Percentiles rank a stretch among this genome's conserved stretches.
Conservation (phyloP, 2,113 vertebrate species). For the Kobus ellipsiprymnus region DNA sequence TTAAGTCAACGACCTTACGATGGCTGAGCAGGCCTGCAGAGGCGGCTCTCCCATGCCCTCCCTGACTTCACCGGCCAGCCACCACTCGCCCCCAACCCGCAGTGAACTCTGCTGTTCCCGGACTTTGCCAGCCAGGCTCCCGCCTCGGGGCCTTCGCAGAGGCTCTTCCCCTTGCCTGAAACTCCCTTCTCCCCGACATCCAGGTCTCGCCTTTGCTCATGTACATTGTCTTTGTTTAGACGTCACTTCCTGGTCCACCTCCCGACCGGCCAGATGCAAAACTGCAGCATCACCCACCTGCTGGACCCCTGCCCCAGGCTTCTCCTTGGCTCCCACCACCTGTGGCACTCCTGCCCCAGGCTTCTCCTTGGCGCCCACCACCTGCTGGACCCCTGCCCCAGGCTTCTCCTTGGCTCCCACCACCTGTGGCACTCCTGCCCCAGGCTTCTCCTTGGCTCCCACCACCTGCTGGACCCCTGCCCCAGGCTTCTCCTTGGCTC, state of each 20-base stretch:
- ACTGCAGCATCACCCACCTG: rapidly evolving
- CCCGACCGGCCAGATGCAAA: not conserved
- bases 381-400: no score
- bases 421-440: no score
- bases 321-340: not conserved
- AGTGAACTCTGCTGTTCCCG: not conserved
- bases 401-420: no score
- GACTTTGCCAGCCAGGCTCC: not conserved
- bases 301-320: not conserved
- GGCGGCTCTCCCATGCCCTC: not conserved
- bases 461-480: not conserved
- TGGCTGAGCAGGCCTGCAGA: no score
- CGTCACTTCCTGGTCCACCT: not conserved
- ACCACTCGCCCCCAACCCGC: not conserved
- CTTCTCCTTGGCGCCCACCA: not conserved
- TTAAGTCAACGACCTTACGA: not conserved
- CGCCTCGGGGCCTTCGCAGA: not conserved
- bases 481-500: not conserved
- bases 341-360: not conserved
- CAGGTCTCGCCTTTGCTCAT: not conserved
- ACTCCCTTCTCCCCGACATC: not conserved
- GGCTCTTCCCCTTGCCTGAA: not conserved
- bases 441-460: not conserved
- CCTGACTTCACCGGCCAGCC: not conserved
- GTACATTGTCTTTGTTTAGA: not conserved